Conservation (phyloP, 2,888 invertebrate genomes). For the Hydriomena furcata region DNA sequence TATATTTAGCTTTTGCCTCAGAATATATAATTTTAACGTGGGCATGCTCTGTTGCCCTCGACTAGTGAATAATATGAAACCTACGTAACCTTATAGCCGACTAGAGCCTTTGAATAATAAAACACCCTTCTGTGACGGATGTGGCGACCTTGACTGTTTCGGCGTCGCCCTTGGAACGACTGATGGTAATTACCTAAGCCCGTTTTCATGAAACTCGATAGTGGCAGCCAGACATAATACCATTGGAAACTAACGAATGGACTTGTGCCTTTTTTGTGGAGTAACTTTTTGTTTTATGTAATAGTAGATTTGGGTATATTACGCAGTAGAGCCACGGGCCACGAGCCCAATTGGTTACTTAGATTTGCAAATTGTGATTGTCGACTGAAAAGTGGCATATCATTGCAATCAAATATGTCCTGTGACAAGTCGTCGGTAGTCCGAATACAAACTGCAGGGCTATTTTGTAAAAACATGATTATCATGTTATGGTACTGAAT, state of each 20-base stretch:
- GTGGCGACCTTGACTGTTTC: constrained; percentile 31
- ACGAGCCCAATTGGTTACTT: background rate
- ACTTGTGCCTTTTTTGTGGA: too few species aligned
- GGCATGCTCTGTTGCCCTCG: constrained; percentile 35
- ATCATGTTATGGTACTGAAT: too few species aligned
- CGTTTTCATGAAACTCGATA: constrained; percentile 19
- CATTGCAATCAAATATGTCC: too few species aligned
- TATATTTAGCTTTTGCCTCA: constrained; percentile 43
- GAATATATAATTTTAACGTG: constrained; percentile 28
- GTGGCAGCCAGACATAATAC: background rate
- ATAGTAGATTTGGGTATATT: background rate
- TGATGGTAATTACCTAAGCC: constrained; percentile 19
- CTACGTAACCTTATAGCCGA: constrained; percentile 34
- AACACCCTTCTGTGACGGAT: constrained; percentile 26
- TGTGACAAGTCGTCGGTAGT: too few species aligned
- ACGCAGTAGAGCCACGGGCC: background rate
- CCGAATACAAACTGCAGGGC: too few species aligned
- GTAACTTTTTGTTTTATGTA: background rate
- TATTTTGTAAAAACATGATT: too few species aligned
- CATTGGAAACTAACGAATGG: background rate
- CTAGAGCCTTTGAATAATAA: constrained; percentile 36
- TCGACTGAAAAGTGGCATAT: too few species aligned
- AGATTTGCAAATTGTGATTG: too few species aligned
- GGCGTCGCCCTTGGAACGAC: constrained; percentile 29
- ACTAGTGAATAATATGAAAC: constrained; percentile 36